These are phyloP conservation scores for Ornithorhynchus anatinus DNA, from an alignment of 2,113 vertebrate genomes.

Conservation along the genomic window DNA sequence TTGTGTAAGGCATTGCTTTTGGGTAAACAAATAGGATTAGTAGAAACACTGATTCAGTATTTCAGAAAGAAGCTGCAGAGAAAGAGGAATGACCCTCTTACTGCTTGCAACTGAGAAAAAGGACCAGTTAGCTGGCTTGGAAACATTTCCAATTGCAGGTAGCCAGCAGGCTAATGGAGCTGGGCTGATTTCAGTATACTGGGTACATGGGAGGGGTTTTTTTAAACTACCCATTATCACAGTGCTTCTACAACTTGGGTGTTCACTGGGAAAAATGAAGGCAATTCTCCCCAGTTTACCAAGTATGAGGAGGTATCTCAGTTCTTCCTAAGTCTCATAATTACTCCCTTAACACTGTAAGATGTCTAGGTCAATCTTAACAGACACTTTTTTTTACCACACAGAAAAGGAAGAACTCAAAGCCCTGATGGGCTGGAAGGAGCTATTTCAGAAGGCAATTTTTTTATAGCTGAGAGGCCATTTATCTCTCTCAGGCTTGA, in stretches of 20 bases:
- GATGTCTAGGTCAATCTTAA: slow-evolving; percentile 36
- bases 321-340: slow-evolving; percentile 5
- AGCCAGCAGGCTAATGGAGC: slow-evolving; percentile 3
- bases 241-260: slow-evolving; percentile 1
- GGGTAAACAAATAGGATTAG: not conserved
- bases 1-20: slow-evolving; percentile 31
- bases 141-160: not conserved
- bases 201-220: slow-evolving; percentile 1
- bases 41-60: slow-evolving; percentile 12
- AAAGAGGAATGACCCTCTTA: slow-evolving; percentile 5
- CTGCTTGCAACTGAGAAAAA: not conserved
- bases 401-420: not conserved
- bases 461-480: slow-evolving; percentile 20
- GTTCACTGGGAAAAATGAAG: slow-evolving; percentile 1
- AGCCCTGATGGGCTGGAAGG: not conserved
- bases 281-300: not conserved
- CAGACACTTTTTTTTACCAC: slow-evolving; percentile 25
- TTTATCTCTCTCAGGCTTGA: slow-evolving; percentile 23
- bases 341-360: slow-evolving; percentile 22
- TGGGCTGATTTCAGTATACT: slow-evolving; percentile 4
- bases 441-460: slow-evolving; percentile 16
- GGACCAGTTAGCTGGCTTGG: slow-evolving; percentile 3
- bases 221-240: slow-evolving; percentile 8
- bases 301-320: slow-evolving; percentile 8
- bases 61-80: not conserved